phyloP scores from a whole-genome alignment of 1,140 invertebrate genomes.

The Drosophila pseudoobscura region DNA sequence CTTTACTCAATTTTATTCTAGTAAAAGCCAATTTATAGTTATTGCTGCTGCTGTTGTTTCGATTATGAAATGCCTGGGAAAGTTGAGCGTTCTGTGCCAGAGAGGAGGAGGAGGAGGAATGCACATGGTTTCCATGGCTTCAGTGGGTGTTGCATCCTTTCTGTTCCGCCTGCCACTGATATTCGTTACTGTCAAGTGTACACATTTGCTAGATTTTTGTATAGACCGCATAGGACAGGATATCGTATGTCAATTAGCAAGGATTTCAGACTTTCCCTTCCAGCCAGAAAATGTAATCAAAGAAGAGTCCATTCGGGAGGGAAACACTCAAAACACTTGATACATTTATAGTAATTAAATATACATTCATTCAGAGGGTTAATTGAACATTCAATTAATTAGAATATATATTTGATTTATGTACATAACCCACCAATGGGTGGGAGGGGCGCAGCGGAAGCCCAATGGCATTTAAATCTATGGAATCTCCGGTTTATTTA shows the following conservation, averaged over 20 bases:
- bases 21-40: conserved; percentile 64
- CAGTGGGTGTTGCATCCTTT: not conserved
- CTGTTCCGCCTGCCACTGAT: conserved; percentile 6
- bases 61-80: conserved; percentile 51
- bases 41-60: conserved; percentile 38
- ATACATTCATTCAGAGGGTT: no score
- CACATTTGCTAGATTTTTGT: conserved; percentile 17
- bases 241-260: conserved; percentile 34
- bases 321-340: no score
- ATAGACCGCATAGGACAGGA: conserved; percentile 1
- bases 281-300: no score
- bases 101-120: not conserved
- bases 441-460: no score
- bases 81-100: conserved; percentile 48
- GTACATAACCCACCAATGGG: no score
- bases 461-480: no score
- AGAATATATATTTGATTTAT: no score
- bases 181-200: conserved; percentile 32
- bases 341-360: no score
- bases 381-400: no score
- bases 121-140: no score
- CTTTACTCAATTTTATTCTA: conserved; percentile 73
- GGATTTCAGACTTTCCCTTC: conserved; percentile 36
- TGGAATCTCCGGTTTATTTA: no score
- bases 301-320: no score